Percentiles rank a stretch among this genome's conserved stretches.
These are phyloP conservation scores for Apamea epomidion DNA, from an alignment of 2,888 invertebrate genomes.

Conservation along the genomic window DNA sequence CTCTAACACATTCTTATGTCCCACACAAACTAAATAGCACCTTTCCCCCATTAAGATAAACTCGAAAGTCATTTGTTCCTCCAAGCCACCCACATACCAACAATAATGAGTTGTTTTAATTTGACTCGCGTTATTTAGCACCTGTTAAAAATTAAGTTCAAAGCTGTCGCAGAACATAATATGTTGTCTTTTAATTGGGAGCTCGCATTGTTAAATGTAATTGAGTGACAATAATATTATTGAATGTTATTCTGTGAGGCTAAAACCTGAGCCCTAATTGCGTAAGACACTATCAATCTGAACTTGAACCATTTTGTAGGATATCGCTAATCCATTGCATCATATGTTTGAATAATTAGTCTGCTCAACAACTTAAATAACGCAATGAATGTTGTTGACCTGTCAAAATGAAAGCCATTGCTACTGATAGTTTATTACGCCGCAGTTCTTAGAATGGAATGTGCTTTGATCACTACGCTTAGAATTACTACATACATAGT, in stretches of 20 bases:
- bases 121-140: conserved; percentile 51
- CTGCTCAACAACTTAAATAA: no score
- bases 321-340: no score
- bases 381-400: no score
- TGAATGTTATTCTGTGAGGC: not conserved
- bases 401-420: no score
- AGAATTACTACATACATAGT: no score
- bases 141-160: conserved; percentile 47
- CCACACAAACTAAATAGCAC: conserved; percentile 19
- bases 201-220: conserved; percentile 24
- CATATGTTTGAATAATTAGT: no score
- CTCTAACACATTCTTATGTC: not conserved
- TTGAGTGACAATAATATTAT: conserved; percentile 30
- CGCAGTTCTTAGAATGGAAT: no score
- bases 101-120: conserved; percentile 57
- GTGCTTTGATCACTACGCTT: no score
- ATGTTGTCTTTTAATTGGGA: conserved; percentile 47
- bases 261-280: not conserved
- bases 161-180: conserved; percentile 37
- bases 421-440: no score
- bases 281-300: no score
- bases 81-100: not conserved
- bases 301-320: no score
- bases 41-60: conserved; percentile 24
- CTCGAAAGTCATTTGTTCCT: conserved; percentile 10